A percentile compares a stretch with the other conserved stretches of the same genome.
Conservation (phyloP, 2,113 vertebrate genomes). For the Himantopus leucocephalus region DNA sequence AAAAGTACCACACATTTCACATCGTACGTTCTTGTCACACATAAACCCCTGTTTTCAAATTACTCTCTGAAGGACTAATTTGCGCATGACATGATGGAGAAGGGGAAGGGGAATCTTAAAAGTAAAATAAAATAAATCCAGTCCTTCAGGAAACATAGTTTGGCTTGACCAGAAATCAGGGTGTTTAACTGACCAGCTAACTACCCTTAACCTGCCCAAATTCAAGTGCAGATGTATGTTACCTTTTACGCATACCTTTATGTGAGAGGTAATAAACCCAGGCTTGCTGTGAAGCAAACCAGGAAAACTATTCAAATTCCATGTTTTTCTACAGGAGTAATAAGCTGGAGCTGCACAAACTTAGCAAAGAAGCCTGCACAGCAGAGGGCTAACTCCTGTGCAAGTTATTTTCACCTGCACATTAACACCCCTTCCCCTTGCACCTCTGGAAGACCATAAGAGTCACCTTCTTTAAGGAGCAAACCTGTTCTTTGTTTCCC, state of each 20-base stretch:
- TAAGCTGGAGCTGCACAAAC: background rate
- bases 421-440: fast-evolving
- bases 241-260: background rate
- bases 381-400: background rate
- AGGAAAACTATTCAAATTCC: background rate
- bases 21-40: background rate
- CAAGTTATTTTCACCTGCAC: background rate
- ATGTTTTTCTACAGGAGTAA: background rate
- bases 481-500: background rate
- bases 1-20: background rate
- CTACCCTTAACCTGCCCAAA: background rate
- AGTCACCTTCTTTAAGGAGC: background rate
- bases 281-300: background rate
- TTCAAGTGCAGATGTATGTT: background rate
- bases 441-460: background rate
- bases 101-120: background rate
- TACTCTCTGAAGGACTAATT: slow-evolving; percentile 4
- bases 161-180: background rate
- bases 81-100: background rate
- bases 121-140: background rate
- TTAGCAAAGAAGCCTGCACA: background rate
- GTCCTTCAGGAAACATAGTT: background rate
- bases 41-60: background rate
- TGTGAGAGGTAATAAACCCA: background rate
- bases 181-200: background rate